phyloP scores from a whole-genome alignment of 2,797 vertebrate genomes.

The Cyclura pinguis region DNA sequence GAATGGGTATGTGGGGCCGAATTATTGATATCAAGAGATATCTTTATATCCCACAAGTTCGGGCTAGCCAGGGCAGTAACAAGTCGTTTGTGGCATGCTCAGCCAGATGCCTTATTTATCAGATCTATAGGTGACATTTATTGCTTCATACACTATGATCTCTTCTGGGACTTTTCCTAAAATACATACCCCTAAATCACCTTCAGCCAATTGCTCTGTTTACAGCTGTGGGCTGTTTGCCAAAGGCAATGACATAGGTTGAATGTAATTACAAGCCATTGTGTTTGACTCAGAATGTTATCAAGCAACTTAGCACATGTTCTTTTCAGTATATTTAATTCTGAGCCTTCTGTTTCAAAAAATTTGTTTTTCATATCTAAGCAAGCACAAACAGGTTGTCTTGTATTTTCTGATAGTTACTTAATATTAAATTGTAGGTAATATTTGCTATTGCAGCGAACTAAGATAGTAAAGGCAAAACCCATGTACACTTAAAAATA shows the following conservation, averaged over 20 bases:
- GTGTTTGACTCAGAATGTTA: slow-evolving; percentile 34
- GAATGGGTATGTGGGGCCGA: too few relatives aligned
- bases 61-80: too few relatives aligned
- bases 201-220: slow-evolving; percentile 39
- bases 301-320: background rate
- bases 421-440: background rate
- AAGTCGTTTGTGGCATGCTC: slow-evolving; percentile 45
- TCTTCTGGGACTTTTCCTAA: slow-evolving; percentile 52
- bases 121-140: slow-evolving; percentile 57
- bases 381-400: background rate
- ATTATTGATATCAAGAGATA: too few relatives aligned
- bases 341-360: background rate
- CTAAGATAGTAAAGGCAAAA: slow-evolving; percentile 1
- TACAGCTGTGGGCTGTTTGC: slow-evolving; percentile 32
- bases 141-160: slow-evolving; percentile 48
- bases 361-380: background rate
- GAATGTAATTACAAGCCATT: slow-evolving; percentile 47
- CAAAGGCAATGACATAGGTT: slow-evolving; percentile 32
- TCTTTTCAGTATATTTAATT: background rate
- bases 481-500: background rate
- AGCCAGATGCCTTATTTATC: slow-evolving; percentile 54
- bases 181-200: slow-evolving; percentile 62
- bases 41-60: too few relatives aligned
- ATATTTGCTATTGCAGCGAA: slow-evolving; percentile 34
- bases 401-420: slow-evolving; percentile 35